Base-by-base conservation (phyloP, 1,140 invertebrate species). In the Marisa cornuarietis region DNA sequence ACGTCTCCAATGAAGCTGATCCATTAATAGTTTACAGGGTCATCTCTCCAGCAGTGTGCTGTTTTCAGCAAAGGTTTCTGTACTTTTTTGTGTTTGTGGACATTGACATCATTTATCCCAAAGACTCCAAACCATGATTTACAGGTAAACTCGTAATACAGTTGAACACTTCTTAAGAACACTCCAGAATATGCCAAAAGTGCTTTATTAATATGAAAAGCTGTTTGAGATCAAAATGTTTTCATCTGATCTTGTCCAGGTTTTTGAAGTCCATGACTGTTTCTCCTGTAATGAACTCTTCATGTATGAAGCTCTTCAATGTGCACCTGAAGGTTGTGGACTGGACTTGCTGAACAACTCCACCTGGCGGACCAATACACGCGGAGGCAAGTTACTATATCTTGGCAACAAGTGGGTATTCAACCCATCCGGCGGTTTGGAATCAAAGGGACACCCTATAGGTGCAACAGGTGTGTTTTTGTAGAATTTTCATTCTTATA, bases 281-380 rank as follows among this genome's bases (percentile, higher is more conserved):
- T 99, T 99, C 91, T 98, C 98, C 14, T 95, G 96, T 11, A 99
- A 99, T 91, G 98, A 99, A 88, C 91, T 99, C 61, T 96, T 99
- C 16, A 98, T 97, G n/a, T 99, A 99, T 87, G 98, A 99, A 92
- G 97, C 97, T 8, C 92, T 99, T 22, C 96, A 97, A 54, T 90
- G 99, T 1, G 99, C 97, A 89, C 93, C 93, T 9, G 94, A 95
- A 79, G 88, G 88, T 10, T 79, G 75, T 69, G 87, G 83, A 18
- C 78, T 79, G n/a, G 69, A 85, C 22, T 61, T 88, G 75, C 80
- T 89, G 20, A 81, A 84, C 63, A 83, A 83, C 69, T 83, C 85
- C 16, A 74, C 82, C 42, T 89, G 88, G 88, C 71, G 69, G 63
- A 82, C 61, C 24, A 89, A 88, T 76, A 82, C 72, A 26, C 66